Conservation (phyloP, 2,888 invertebrate genomes). For the Lapara coniferarum region DNA sequence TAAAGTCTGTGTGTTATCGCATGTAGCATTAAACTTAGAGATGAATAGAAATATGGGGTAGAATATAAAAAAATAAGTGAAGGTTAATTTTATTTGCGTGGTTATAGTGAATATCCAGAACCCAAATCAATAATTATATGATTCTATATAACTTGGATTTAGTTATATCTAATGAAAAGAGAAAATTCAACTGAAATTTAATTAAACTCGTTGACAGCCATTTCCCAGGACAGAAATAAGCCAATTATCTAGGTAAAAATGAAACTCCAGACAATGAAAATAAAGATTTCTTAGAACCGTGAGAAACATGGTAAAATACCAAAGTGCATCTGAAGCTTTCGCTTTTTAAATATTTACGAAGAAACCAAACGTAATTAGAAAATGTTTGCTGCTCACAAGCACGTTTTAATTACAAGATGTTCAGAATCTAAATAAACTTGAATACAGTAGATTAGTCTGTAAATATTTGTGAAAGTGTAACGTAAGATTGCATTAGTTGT, state of each 20-base stretch:
- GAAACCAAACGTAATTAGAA: constrained; percentile 10
- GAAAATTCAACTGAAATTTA: background rate
- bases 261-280: background rate
- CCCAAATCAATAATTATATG: no score
- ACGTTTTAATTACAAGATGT: constrained; percentile 20
- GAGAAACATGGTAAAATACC: constrained; percentile 15
- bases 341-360: constrained; percentile 19
- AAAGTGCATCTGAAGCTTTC: constrained; percentile 15
- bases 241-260: background rate
- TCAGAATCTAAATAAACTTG: constrained; percentile 14
- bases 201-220: background rate
- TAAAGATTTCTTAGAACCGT: background rate
- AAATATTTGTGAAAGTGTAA: constrained; percentile 31
- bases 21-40: no score
- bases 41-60: no score
- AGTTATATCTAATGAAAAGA: background rate
- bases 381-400: constrained; percentile 16
- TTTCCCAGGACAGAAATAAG: background rate
- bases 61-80: no score
- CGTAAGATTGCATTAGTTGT: constrained; percentile 38
- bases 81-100: no score
- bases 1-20: no score
- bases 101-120: no score
- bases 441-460: constrained; percentile 6
- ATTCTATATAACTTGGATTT: background rate